Base-by-base conservation (phyloP, 2,113 vertebrate genomes). In the Tor tambroides region DNA sequence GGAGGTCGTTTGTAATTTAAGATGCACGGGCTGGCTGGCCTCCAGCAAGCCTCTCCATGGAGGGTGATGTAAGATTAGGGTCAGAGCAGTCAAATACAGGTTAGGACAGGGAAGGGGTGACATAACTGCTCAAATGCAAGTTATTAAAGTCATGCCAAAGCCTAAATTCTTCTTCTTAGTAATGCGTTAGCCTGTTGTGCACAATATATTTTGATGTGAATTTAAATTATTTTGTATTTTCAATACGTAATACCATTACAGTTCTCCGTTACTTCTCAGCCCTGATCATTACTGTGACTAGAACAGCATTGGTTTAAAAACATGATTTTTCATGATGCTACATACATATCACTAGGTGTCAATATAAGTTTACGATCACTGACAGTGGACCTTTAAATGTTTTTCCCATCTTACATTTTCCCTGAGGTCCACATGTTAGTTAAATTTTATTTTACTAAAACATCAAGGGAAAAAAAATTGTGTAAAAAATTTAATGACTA, bases 1-100 rank as follows among this genome's bases (percentile, higher is more conserved):
- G 92, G 87, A 93, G 93, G 91, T 91, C 91, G 56, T 61, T 85
- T 87, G 88, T 92, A 93, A 91, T 91, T 92, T 91, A 93, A 93
- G 91, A 93, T 91, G 89, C 90, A 84, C 85, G 32, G 59, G 76
- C 90, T 92, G 93, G 92, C 91, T 89, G 88, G 90, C 82, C 90
- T 93, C 91, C 91, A 91, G 61, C 46, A 74, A 72, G 65, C 59
- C 76, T 51, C 84, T 89, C 87, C 30, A 32, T 84, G 87, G 85
- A 90, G 83, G 88, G 89, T 88, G 90, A 87, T 89, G 90, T 51
- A 74, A 87, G 91, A 94, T 93, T 85, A 92, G 91, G 87, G 92
- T 88, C 89, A 84, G 85, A 82, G 90, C 87, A 87, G 84, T 88
- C 87, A 82, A 30, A 86, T 84, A 46, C 86, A 93, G 89, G 91